These are phyloP conservation scores for Acipenser transmontanus DNA, from an alignment of 2,797 vertebrate genomes.

Conservation along the genomic window DNA sequence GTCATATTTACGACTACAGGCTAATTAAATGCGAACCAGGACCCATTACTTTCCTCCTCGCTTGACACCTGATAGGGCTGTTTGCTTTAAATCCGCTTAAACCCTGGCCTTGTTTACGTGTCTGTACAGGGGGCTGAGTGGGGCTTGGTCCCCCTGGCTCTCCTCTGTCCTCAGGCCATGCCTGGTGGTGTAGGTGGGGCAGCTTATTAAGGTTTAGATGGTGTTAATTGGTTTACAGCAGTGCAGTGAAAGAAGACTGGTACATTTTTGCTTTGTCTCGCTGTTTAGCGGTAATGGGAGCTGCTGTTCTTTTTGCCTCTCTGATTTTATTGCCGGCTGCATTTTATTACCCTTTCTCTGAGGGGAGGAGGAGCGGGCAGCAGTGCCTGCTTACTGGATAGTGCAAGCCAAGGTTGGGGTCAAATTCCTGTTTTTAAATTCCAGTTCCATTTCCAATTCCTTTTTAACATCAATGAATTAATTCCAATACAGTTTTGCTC, in stretches of 20 bases:
- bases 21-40: background rate
- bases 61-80: background rate
- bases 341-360: too few species aligned
- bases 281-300: background rate
- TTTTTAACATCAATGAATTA: too few species aligned
- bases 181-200: background rate
- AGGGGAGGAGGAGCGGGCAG: too few species aligned
- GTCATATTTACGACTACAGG: background rate
- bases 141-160: background rate
- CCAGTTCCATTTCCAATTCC: too few species aligned
- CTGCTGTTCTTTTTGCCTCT: slow-evolving; percentile 4
- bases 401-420: too few species aligned
- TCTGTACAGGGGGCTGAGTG: background rate
- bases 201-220: slow-evolving; percentile 29
- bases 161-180: background rate
- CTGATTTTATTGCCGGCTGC: slow-evolving; percentile 15
- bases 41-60: background rate
- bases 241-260: too few species aligned
- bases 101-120: background rate
- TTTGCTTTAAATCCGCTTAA: background rate
- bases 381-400: too few species aligned
- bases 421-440: too few species aligned
- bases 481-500: too few species aligned
- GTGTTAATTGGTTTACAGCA: slow-evolving; percentile 26
- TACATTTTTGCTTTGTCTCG: background rate